These are phyloP conservation scores for Halisarca cf. caerulea DNA, from an alignment of 37 sponge, comb jelly and placozoan genomes.

Conservation along the genomic window DNA sequence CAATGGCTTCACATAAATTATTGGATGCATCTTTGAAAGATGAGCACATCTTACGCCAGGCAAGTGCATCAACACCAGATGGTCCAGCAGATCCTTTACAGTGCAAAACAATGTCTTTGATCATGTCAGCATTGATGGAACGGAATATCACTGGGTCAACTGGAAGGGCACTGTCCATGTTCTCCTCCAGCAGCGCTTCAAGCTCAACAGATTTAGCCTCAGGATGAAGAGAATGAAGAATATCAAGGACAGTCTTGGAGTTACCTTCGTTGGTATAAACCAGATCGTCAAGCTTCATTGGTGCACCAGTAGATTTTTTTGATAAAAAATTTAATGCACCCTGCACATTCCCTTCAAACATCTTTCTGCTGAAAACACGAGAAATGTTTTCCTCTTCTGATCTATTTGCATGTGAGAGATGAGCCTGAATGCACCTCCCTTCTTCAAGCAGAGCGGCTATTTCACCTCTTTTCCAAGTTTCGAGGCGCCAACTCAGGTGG, in stretches of 20 bases:
- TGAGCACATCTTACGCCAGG: constrained; percentile 24
- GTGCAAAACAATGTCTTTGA: neutral
- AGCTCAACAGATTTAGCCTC: neutral
- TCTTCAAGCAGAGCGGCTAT: too few relatives aligned
- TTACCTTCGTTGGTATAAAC: neutral
- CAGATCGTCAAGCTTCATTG: neutral
- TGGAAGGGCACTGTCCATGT: neutral
- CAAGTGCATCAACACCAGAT: constrained; percentile 8
- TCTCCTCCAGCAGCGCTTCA: neutral
- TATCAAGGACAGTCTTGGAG: neutral
- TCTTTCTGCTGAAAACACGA: neutral
- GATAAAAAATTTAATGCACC: neutral
- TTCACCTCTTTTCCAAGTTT: too few relatives aligned
- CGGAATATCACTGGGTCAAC: neutral
- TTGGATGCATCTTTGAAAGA: constrained; percentile 15
- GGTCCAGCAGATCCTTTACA: constrained; percentile 35
- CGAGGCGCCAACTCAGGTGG: too few relatives aligned
- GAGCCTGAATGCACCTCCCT: too few relatives aligned
- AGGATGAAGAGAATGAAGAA: neutral
- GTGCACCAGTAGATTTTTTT: neutral
- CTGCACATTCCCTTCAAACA: neutral
- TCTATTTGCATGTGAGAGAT: too few relatives aligned
- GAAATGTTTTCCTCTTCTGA: too few relatives aligned
- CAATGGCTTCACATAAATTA: constrained; percentile 21
- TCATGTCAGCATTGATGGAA: neutral